These are phyloP conservation scores for Ferrisia virgata DNA, from an alignment of 2,888 invertebrate species.

Conservation along the genomic window DNA sequence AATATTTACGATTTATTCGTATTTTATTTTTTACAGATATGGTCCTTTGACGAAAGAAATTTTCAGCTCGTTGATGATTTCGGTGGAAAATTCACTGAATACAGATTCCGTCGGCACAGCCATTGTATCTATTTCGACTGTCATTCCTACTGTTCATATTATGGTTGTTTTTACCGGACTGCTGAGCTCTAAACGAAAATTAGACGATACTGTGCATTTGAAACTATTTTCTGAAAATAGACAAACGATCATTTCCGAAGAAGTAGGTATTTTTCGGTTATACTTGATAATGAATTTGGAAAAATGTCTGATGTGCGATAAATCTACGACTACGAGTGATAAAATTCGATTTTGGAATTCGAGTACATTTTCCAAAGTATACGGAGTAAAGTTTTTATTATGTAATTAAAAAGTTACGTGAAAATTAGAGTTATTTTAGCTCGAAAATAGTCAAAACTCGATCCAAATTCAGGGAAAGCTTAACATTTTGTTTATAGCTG, in stretches of 20 bases:
- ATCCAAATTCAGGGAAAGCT: too few relatives aligned
- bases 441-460: too few relatives aligned
- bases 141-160: conserved; percentile 73
- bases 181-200: conserved; percentile 59
- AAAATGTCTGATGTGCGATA: too few relatives aligned
- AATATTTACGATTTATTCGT: background rate
- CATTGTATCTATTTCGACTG: conserved; percentile 74
- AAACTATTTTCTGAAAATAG: conserved; percentile 69
- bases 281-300: background rate
- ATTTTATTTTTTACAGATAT: conserved; percentile 57
- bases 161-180: conserved; percentile 80
- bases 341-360: too few relatives aligned
- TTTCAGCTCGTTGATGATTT: conserved; percentile 73
- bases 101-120: conserved; percentile 69
- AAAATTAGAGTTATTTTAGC: too few relatives aligned
- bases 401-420: too few relatives aligned
- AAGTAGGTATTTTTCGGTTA: conserved; percentile 57
- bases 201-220: conserved; percentile 63
- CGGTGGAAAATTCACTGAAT: conserved; percentile 55
- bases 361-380: too few relatives aligned
- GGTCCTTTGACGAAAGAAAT: conserved; percentile 75
- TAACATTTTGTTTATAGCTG: too few relatives aligned
- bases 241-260: conserved; percentile 70
- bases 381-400: too few relatives aligned
- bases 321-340: too few relatives aligned